phyloP scores from a whole-genome alignment of 2,888 invertebrate genomes.

The Spodoptera exigua region DNA sequence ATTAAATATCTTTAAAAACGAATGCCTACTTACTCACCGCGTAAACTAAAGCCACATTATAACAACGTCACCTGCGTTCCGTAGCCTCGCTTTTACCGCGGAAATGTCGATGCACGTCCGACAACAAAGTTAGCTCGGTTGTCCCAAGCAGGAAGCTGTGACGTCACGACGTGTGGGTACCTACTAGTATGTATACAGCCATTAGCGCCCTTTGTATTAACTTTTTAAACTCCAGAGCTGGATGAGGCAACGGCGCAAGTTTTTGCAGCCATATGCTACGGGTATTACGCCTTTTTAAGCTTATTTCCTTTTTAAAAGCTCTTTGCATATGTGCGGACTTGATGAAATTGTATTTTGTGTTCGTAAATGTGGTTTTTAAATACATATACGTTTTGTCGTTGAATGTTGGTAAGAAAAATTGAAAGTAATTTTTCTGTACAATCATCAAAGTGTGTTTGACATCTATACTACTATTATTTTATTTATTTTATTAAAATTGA shows the following conservation, averaged over 20 bases:
- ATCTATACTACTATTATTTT: too few relatives aligned
- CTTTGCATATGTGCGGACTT: not conserved
- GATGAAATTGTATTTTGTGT: not conserved
- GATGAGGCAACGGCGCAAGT: slow-evolving; percentile 20
- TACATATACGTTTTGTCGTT: too few relatives aligned
- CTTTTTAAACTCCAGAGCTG: slow-evolving; percentile 38
- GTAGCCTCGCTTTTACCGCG: slow-evolving; percentile 30
- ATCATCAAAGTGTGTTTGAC: too few relatives aligned
- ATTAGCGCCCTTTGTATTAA: slow-evolving; percentile 44
- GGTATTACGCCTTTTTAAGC: slow-evolving; percentile 31
- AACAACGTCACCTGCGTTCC: slow-evolving; percentile 3
- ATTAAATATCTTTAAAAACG: too few relatives aligned
- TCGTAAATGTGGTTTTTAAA: too few relatives aligned
- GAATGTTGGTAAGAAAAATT: too few relatives aligned
- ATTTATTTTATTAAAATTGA: too few relatives aligned
- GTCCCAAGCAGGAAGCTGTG: slow-evolving; percentile 51
- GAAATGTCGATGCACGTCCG: slow-evolving; percentile 52
- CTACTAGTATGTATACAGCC: slow-evolving; percentile 24
- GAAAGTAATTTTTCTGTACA: too few relatives aligned
- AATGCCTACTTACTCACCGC: not conserved
- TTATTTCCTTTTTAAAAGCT: slow-evolving; percentile 6
- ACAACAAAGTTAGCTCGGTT: slow-evolving; percentile 56
- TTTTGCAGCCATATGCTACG: slow-evolving; percentile 20
- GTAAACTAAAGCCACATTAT: slow-evolving; percentile 1
- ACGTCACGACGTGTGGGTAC: slow-evolving; percentile 37